These are phyloP conservation scores for Babylonia areolata DNA, from an alignment of 1,140 invertebrate genomes.

Conservation along the genomic window DNA sequence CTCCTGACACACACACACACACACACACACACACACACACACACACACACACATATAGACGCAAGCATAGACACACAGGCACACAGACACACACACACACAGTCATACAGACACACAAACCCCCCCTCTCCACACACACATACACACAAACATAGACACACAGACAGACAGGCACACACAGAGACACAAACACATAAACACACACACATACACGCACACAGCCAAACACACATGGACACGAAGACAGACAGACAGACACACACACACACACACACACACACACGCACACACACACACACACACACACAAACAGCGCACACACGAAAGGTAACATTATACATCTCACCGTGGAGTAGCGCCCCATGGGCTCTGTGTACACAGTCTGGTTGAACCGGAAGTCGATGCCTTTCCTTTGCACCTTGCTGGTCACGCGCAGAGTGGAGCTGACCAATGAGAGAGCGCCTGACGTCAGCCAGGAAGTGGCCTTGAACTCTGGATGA, in stretches of 20 bases:
- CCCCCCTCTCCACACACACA: too few relatives aligned
- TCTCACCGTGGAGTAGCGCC: conserved; percentile 42
- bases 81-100: too few relatives aligned
- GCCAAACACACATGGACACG: not conserved
- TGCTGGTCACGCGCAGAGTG: conserved; percentile 21
- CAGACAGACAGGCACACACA: not conserved
- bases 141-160: not conserved
- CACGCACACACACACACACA: not conserved
- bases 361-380: conserved; percentile 26
- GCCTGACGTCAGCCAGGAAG: conserved; percentile 32
- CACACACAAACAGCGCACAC: not conserved
- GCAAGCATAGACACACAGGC: not conserved
- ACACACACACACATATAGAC: not conserved
- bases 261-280: not conserved
- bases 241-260: too few relatives aligned
- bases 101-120: too few relatives aligned
- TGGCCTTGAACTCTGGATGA: conserved; percentile 23
- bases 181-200: conserved; percentile 26
- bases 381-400: conserved; percentile 49
- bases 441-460: conserved; percentile 24
- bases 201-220: not conserved
- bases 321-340: not conserved
- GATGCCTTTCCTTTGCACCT: not conserved
- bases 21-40: not conserved
- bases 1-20: conserved; percentile 52